These are phyloP conservation scores for Gallinago undulata DNA, from an alignment of 2,113 vertebrate genomes.

Conservation along the genomic window DNA sequence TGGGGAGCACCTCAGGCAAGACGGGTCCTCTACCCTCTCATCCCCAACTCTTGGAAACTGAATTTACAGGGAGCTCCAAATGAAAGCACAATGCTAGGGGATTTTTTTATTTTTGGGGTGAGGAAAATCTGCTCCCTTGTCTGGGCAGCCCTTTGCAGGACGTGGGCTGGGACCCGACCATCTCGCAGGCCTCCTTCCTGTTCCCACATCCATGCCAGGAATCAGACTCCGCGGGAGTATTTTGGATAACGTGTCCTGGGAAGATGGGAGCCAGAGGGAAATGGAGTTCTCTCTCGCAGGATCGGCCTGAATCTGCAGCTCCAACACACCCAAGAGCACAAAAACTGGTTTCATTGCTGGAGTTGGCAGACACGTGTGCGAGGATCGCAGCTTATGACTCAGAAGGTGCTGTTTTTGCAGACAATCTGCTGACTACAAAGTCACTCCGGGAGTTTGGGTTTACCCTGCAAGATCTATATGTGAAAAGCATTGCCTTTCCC, in stretches of 20 bases:
- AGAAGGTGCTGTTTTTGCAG: not conserved
- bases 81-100: not conserved
- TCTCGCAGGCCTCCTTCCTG: constrained; percentile 40
- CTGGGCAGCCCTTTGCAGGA: not conserved
- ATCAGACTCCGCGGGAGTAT: not conserved
- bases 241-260: not conserved
- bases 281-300: not conserved
- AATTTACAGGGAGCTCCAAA: not conserved
- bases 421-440: not conserved
- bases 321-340: not conserved
- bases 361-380: fast-evolving
- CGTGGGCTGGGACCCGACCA: constrained; percentile 14
- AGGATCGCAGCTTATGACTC: not conserved
- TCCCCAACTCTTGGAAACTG: not conserved
- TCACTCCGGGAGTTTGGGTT: not conserved
- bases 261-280: not conserved
- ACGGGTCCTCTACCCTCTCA: not conserved
- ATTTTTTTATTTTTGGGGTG: not conserved
- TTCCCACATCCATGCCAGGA: constrained; percentile 36
- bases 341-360: not conserved
- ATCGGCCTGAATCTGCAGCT: not conserved
- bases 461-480: fast-evolving
- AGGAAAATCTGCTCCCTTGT: not conserved
- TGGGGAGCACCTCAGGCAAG: not conserved
- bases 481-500: fast-evolving